These are phyloP conservation scores for Arctia plantaginis DNA, from an alignment of 2,888 invertebrate species.

Conservation along the genomic window DNA sequence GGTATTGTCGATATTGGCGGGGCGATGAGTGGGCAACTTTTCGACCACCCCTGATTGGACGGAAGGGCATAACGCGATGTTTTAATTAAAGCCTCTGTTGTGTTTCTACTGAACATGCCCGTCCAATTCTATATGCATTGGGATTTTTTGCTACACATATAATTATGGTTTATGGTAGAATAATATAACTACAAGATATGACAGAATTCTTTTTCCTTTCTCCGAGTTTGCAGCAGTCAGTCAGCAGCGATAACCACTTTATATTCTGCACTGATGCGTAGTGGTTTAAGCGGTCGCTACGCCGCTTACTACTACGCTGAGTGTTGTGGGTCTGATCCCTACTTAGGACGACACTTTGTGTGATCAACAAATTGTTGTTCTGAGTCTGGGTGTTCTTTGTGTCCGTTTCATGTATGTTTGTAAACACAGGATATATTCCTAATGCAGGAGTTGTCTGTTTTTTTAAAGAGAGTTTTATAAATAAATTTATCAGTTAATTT, in stretches of 20 bases:
- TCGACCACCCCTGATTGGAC: constrained; percentile 61
- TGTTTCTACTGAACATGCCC: constrained; percentile 42
- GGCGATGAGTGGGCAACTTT: constrained; percentile 70
- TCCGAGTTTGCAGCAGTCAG: not conserved
- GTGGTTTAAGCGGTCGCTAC: no score
- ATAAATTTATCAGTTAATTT: no score
- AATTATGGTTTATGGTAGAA: not conserved
- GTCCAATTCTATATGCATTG: constrained; percentile 36
- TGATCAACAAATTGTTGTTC: no score
- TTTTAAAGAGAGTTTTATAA: no score
- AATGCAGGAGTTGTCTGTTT: no score
- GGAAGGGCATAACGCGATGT: constrained; percentile 52
- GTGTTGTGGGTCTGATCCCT: no score
- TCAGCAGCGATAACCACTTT: not conserved
- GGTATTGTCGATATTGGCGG: constrained; percentile 66
- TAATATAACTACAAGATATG: not conserved
- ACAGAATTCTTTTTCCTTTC: not conserved
- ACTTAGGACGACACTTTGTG: no score
- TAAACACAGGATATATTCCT: no score
- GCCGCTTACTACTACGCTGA: no score
- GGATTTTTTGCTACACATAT: constrained; percentile 21
- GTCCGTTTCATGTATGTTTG: no score
- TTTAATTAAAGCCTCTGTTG: constrained; percentile 53
- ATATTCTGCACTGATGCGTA: no score
- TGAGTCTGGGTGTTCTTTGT: no score